These are phyloP conservation scores for Etheostoma spectabile DNA, from an alignment of 2,113 vertebrate genomes.

Conservation along the genomic window DNA sequence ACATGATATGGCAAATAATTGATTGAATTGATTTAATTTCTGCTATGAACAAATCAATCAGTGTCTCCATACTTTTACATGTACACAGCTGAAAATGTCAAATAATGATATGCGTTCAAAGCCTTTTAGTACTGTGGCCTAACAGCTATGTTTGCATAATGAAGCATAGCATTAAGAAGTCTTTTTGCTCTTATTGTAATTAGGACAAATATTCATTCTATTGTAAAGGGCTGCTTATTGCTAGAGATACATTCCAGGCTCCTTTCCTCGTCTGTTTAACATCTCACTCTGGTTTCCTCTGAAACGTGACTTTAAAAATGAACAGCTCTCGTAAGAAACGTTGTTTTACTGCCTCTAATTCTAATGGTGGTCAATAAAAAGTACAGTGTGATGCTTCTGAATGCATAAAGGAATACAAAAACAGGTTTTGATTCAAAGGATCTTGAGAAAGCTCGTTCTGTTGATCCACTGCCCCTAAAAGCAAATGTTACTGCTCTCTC, in stretches of 20 bases:
- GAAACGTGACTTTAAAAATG: slow-evolving; percentile 37
- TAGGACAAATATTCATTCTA: slow-evolving; percentile 53
- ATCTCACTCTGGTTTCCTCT: slow-evolving; percentile 12
- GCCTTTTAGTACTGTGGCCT: slow-evolving; percentile 34
- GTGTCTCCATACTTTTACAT: slow-evolving; percentile 42
- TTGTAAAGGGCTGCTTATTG: slow-evolving; percentile 48
- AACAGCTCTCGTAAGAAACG: slow-evolving; percentile 20
- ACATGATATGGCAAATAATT: slow-evolving; percentile 38
- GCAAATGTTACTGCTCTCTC: slow-evolving; percentile 82
- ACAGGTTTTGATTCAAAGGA: slow-evolving; percentile 59
- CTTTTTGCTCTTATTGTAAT: slow-evolving; percentile 52
- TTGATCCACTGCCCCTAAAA: slow-evolving; percentile 70
- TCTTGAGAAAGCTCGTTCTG: slow-evolving; percentile 57
- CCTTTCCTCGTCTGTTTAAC: slow-evolving; percentile 31
- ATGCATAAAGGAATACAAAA: slow-evolving; percentile 33
- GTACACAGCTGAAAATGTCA: slow-evolving; percentile 53
- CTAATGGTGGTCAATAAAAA: slow-evolving; percentile 36
- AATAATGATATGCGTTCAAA: slow-evolving; percentile 54
- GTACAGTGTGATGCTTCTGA: slow-evolving; percentile 19
- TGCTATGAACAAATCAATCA: slow-evolving; percentile 46
- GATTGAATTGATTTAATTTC: slow-evolving; percentile 45
- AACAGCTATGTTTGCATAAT: slow-evolving; percentile 63
- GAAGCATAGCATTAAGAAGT: slow-evolving; percentile 52
- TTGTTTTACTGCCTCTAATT: slow-evolving; percentile 36
- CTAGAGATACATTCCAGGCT: slow-evolving; percentile 17